These are phyloP conservation scores for Monomorium pharaonis DNA, from an alignment of 1,140 invertebrate species.

Conservation along the genomic window DNA sequence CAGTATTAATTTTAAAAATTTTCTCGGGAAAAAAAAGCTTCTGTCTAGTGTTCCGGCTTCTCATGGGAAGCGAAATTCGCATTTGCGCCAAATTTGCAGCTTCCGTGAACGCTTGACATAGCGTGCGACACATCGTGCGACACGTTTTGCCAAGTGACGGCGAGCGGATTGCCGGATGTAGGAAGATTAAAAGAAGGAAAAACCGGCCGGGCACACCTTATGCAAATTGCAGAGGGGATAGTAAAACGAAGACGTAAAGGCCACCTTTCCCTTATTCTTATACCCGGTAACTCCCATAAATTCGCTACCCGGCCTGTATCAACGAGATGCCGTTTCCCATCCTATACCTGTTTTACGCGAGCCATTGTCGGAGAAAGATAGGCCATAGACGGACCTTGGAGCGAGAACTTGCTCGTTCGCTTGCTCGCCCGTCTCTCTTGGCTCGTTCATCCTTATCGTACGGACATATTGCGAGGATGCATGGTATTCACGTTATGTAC, in stretches of 20 bases:
- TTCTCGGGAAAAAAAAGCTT: background rate
- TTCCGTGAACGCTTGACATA: constrained; percentile 19
- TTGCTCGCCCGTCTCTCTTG: constrained; percentile 2
- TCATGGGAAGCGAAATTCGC: constrained; percentile 25
- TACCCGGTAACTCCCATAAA: constrained; percentile 74
- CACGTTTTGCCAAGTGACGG: background rate
- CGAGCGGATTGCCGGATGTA: background rate
- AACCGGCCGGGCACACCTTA: constrained; percentile 61
- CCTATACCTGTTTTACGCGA: constrained; percentile 72
- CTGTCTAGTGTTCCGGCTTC: background rate
- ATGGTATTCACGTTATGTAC: constrained; percentile 30
- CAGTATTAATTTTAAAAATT: background rate
- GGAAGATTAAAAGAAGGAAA: constrained; percentile 8
- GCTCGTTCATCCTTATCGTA: constrained; percentile 13
- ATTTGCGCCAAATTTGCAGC: background rate
- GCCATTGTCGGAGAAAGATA: constrained; percentile 65
- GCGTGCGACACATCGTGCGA: background rate
- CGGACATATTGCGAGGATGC: constrained; percentile 39
- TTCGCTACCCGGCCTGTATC: constrained; percentile 72
- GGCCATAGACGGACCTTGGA: constrained; percentile 1
- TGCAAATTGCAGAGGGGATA: constrained; percentile 73
- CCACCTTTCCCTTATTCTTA: constrained; percentile 71
- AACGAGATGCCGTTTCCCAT: constrained; percentile 72
- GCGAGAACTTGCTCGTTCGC: background rate
- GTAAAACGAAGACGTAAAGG: constrained; percentile 72